Percentiles rank a stretch among this genome's conserved stretches.
Conservation (phyloP, 2,888 invertebrate species). For the Chelonus formosanus region DNA sequence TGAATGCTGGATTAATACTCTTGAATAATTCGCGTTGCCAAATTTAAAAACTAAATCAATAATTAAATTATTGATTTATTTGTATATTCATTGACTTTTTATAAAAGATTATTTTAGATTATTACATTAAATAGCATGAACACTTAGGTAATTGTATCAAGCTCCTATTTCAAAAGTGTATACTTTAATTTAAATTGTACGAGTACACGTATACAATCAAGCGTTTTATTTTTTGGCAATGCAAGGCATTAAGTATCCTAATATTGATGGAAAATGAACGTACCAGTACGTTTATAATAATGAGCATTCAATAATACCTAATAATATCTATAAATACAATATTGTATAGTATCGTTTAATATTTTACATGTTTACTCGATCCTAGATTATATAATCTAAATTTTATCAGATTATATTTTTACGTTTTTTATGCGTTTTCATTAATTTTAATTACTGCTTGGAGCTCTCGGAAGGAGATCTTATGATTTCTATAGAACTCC, state of each 20-base stretch:
- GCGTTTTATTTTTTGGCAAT: conserved; percentile 27
- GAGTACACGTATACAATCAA: conserved; percentile 2
- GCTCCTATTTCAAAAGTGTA: no score
- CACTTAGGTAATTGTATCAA: no score
- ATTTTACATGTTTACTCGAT: conserved; percentile 10
- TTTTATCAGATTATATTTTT: conserved; percentile 24
- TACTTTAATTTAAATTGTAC: background rate
- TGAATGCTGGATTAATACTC: no score
- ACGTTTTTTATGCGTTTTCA: conserved; percentile 2
- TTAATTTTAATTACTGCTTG: conserved; percentile 7
- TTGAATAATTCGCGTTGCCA: no score
- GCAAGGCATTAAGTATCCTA: conserved; percentile 23
- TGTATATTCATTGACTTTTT: no score
- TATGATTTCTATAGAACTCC: background rate
- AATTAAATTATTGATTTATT: no score
- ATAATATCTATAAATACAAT: conserved; percentile 31
- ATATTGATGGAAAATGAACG: conserved; percentile 43
- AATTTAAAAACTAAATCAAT: no score
- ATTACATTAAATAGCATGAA: no score
- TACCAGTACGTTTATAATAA: conserved; percentile 60
- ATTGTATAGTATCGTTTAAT: conserved; percentile 21
- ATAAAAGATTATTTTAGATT: no score
- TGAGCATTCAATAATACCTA: conserved; percentile 52
- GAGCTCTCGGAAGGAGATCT: background rate
- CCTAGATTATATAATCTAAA: conserved; percentile 17